Percentiles rank a stretch among this genome's conserved stretches.
Conservation (phyloP, 1,140 invertebrate genomes). For the Lordiphosa stackelbergi region DNA sequence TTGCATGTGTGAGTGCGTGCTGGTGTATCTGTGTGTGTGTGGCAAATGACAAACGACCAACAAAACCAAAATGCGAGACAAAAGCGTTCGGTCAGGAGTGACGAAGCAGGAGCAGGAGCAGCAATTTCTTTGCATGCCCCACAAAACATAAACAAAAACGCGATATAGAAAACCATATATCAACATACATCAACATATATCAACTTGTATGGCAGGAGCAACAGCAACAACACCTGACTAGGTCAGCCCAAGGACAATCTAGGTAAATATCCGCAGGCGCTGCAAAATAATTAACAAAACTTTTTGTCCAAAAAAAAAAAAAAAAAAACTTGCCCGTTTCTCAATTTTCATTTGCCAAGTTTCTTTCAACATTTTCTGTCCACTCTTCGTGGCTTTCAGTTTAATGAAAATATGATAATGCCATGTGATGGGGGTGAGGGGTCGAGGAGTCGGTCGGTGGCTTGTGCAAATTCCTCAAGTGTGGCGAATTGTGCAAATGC, state of each 20-base stretch:
- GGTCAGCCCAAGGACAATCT: constrained; percentile 24
- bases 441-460: not conserved
- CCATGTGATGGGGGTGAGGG: not conserved
- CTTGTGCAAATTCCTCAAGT: constrained; percentile 25
- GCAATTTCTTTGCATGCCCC: constrained; percentile 20
- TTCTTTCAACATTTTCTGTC: constrained; percentile 8
- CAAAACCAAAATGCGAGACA: constrained; percentile 15
- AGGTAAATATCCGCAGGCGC: constrained; percentile 35
- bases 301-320: constrained; percentile 8
- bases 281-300: constrained; percentile 54
- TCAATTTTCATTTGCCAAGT: constrained; percentile 28
- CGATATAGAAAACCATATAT: constrained; percentile 15
- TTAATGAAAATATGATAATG: constrained; percentile 48
- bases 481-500: constrained; percentile 17
- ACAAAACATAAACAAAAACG: constrained; percentile 43
- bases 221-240: not conserved
- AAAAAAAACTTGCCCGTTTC: no score
- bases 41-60: constrained; percentile 33
- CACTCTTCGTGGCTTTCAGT: constrained; percentile 32
- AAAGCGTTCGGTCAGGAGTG: constrained; percentile 10
- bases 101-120: no score
- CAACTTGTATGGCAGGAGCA: constrained; percentile 15
- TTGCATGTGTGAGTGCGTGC: constrained; percentile 14
- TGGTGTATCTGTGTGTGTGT: not conserved
- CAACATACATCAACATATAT: constrained; percentile 9